A percentile compares a stretch with the other conserved stretches of the same genome.
Conservation (phyloP, 2,113 vertebrate species). For the Motacilla alba region DNA sequence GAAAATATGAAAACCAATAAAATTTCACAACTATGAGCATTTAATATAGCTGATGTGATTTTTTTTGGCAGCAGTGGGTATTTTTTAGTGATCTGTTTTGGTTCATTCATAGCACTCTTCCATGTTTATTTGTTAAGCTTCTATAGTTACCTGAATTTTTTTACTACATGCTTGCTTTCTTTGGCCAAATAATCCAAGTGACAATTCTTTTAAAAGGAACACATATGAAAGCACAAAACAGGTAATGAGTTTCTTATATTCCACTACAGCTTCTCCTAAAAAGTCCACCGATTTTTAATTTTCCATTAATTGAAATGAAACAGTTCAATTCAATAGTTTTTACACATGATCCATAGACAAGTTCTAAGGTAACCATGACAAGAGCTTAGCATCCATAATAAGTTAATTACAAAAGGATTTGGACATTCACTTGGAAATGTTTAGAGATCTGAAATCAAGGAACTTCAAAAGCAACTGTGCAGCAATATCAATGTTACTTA, state of each 20-base stretch:
- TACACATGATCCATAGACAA: background rate
- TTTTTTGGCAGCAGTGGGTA: background rate
- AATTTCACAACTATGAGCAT: background rate
- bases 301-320: background rate
- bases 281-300: fast-evolving
- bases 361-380: background rate
- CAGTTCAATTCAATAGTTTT: background rate
- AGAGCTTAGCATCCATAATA: background rate
- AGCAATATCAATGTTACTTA: background rate
- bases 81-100: background rate
- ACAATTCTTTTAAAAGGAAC: background rate
- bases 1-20: background rate
- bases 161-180: background rate
- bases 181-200: background rate
- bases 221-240: background rate
- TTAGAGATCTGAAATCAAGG: background rate
- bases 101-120: background rate
- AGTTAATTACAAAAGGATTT: background rate
- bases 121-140: background rate
- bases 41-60: background rate
- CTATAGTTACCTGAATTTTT: background rate
- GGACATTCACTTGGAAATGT: background rate
- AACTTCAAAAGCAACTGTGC: background rate
- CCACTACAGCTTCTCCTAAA: background rate
- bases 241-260: background rate